These are phyloP conservation scores for Trimorus sp. DNA, from an alignment of 2,888 invertebrate genomes.

Conservation along the genomic window DNA sequence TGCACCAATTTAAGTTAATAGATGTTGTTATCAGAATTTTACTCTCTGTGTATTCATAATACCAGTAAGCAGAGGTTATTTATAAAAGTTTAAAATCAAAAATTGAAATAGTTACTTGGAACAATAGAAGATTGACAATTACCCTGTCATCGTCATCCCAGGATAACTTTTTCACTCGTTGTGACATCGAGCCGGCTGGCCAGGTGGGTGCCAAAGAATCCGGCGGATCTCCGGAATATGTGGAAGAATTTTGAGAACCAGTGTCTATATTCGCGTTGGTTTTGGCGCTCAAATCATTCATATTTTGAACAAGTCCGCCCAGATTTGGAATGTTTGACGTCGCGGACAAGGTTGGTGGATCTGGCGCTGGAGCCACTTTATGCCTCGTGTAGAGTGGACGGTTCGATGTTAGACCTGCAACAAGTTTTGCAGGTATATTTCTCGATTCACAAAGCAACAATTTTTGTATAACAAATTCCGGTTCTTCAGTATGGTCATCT, in stretches of 20 bases:
- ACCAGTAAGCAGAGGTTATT: too few species aligned
- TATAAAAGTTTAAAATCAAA: conserved; percentile 27
- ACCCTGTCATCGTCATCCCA: conserved; percentile 86
- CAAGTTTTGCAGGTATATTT: not conserved
- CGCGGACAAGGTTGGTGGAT: conserved; percentile 76
- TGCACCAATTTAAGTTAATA: too few species aligned
- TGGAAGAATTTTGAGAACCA: conserved; percentile 77
- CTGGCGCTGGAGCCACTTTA: conserved; percentile 77
- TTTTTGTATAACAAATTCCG: too few species aligned
- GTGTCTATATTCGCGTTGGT: conserved; percentile 72
- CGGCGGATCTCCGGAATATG: conserved; percentile 77
- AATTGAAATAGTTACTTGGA: too few species aligned
- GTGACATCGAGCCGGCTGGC: conserved; percentile 87
- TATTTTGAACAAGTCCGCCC: conserved; percentile 79
- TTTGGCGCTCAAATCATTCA: conserved; percentile 79
- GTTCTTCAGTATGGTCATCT: too few species aligned
- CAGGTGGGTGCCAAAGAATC: conserved; percentile 82
- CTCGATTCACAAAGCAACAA: too few species aligned
- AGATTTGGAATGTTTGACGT: conserved; percentile 79
- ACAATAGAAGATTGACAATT: not conserved
- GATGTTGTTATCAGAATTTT: too few species aligned
- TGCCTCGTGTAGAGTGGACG: conserved; percentile 76
- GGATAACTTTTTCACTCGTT: conserved; percentile 89
- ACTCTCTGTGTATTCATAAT: too few species aligned
- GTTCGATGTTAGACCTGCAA: conserved; percentile 74